These are phyloP conservation scores for Cerastoderma edule DNA, from an alignment of 2,888 invertebrate genomes.

Conservation along the genomic window DNA sequence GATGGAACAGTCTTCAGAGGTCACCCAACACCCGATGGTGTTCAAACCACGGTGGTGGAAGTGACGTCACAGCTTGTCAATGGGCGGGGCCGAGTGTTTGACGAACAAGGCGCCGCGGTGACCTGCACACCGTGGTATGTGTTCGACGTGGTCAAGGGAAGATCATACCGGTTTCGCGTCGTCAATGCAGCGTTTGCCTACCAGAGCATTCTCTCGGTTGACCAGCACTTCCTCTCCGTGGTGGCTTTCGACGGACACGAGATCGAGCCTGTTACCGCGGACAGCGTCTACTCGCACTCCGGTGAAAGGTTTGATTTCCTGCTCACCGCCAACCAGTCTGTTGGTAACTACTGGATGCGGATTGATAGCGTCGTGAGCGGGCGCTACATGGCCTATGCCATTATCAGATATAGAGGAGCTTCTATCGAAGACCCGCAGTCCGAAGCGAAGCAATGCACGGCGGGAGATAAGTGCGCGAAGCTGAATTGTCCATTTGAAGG, in stretches of 20 bases:
- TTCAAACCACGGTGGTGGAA: conserved; percentile 24
- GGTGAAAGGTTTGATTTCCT: conserved; percentile 77
- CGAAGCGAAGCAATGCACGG: conserved; percentile 46
- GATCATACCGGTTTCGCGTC: conserved; percentile 67
- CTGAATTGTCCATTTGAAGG: conserved; percentile 67
- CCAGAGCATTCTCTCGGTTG: conserved; percentile 69
- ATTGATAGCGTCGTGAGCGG: conserved; percentile 61
- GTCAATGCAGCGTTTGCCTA: conserved; percentile 65
- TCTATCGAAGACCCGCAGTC: conserved; percentile 49
- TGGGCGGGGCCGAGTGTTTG: conserved; percentile 63
- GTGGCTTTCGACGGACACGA: conserved; percentile 70
- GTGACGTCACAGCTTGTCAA: conserved; percentile 65
- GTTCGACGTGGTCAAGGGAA: conserved; percentile 54
- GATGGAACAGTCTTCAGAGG: conserved; percentile 9
- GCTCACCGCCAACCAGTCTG: conserved; percentile 59
- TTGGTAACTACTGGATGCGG: conserved; percentile 74
- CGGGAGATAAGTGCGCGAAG: conserved; percentile 47
- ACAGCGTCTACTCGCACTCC: conserved; percentile 67
- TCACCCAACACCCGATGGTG: conserved; percentile 27
- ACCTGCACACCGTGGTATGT: conserved; percentile 54
- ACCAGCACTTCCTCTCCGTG: conserved; percentile 66
- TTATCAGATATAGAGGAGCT: conserved; percentile 65
- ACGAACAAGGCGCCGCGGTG: conserved; percentile 21
- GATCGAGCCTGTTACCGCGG: conserved; percentile 57
- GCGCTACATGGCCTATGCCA: conserved; percentile 56